Percentiles rank a stretch among this genome's conserved stretches.
Conservation (phyloP, 2,888 invertebrate species). For the Brenthis ino region DNA sequence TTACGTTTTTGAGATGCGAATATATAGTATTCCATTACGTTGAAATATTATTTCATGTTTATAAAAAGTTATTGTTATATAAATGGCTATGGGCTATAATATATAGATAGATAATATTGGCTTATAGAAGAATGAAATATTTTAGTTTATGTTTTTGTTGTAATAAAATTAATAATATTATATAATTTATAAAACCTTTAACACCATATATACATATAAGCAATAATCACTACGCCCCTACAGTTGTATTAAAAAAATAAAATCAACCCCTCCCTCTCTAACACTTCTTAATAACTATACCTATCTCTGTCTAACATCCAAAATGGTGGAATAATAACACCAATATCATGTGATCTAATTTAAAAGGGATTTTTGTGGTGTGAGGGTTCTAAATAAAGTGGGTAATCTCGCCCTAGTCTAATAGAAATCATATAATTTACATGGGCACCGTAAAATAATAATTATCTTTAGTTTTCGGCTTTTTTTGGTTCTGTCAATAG, state of each 20-base stretch:
- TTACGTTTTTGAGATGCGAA: too few relatives aligned
- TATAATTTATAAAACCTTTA: slow-evolving; percentile 1
- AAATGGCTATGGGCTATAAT: too few relatives aligned
- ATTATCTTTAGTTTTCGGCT: slow-evolving; percentile 62
- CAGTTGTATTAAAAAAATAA: slow-evolving; percentile 50
- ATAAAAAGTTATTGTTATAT: too few relatives aligned
- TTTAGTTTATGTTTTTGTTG: not conserved
- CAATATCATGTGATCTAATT: slow-evolving; percentile 48
- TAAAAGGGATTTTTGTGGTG: slow-evolving; percentile 18
- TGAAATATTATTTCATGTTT: too few relatives aligned
- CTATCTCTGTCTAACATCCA: slow-evolving; percentile 51
- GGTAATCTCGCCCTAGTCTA: slow-evolving; percentile 43
- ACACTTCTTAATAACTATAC: slow-evolving; percentile 55
- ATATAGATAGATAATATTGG: too few relatives aligned
- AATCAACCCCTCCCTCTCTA: slow-evolving; percentile 50
- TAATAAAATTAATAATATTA: not conserved
- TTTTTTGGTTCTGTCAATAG: slow-evolving; percentile 55
- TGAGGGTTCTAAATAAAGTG: slow-evolving; percentile 42
- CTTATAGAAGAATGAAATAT: not conserved
- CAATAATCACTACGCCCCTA: slow-evolving; percentile 59
- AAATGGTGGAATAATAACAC: slow-evolving; percentile 61
- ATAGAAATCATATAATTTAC: slow-evolving; percentile 67
- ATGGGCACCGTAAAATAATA: slow-evolving; percentile 69
- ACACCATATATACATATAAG: slow-evolving; percentile 54
- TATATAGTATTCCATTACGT: too few relatives aligned